These are phyloP conservation scores for Marisa cornuarietis DNA, from an alignment of 1,140 invertebrate genomes.

Conservation along the genomic window DNA sequence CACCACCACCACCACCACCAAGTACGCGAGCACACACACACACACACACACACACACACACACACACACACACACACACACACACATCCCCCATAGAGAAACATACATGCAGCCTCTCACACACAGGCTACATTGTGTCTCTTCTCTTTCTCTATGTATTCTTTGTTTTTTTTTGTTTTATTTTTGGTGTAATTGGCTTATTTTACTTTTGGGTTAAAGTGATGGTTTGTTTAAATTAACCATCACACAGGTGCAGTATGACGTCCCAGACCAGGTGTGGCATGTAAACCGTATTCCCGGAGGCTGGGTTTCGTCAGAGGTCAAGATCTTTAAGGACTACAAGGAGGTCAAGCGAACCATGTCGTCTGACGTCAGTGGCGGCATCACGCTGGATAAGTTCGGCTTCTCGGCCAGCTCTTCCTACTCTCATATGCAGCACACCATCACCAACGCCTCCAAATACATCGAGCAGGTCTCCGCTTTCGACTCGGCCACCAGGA, in stretches of 20 bases:
- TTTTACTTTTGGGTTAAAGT: not conserved
- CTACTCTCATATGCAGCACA: constrained; percentile 24
- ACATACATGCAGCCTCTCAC: not conserved
- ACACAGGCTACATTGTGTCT: not conserved
- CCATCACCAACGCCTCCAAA: constrained; percentile 17
- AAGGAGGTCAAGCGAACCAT: constrained; percentile 14
- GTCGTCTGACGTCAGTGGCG: not conserved
- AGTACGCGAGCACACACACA: no score
- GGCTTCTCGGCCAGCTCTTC: constrained; percentile 29
- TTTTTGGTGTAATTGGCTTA: not conserved
- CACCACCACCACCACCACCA: no score
- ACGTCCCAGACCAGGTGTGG: constrained; percentile 26
- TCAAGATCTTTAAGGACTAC: constrained; percentile 22
- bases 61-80: not conserved
- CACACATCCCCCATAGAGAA: not conserved
- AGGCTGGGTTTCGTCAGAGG: constrained; percentile 18
- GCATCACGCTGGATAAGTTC: constrained; percentile 13
- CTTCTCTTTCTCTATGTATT: no score
- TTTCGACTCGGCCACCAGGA: constrained; percentile 10
- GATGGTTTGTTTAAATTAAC: no score
- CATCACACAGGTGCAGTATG: constrained; percentile 1
- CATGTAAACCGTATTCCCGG: constrained; percentile 19
- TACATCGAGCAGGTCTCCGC: constrained; percentile 18
- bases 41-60: not conserved
- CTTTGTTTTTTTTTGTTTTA: no score